Conservation (phyloP, 2,113 vertebrate genomes). For the Centrocercus urophasianus region DNA sequence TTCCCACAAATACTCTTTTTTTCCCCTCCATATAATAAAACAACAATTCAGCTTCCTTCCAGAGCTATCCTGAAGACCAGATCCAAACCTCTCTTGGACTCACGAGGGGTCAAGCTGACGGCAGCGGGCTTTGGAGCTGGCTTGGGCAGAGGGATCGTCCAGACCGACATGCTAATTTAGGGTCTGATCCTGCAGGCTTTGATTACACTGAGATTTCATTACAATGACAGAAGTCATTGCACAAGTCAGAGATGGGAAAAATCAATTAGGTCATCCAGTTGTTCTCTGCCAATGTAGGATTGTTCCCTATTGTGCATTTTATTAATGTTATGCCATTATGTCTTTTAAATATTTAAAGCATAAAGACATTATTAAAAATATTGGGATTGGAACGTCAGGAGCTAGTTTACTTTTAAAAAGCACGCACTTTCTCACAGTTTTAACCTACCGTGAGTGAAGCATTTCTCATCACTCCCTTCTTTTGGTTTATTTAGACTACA, state of each 20-base stretch:
- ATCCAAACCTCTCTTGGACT: neutral
- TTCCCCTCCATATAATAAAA: neutral
- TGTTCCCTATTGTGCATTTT: slow-evolving; percentile 26
- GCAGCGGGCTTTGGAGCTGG: slow-evolving; percentile 25
- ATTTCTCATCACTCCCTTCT: neutral
- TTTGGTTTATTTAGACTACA: neutral
- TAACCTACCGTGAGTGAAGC: neutral
- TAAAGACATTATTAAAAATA: neutral
- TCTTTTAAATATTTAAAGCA: neutral
- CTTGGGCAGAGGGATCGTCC: neutral
- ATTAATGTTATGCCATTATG: neutral
- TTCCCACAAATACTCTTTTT: neutral
- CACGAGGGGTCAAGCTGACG: slow-evolving; percentile 41
- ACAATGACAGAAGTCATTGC: slow-evolving; percentile 35
- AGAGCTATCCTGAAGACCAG: neutral
- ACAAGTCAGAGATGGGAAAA: slow-evolving; percentile 20
- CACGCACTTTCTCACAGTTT: neutral
- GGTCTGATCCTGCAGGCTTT: slow-evolving; percentile 33
- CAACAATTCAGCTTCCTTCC: neutral
- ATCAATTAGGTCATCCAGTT: slow-evolving; percentile 46
- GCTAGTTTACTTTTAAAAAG: neutral
- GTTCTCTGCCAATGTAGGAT: slow-evolving; percentile 17
- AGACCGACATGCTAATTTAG: slow-evolving; percentile 29
- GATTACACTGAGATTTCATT: slow-evolving; percentile 50
- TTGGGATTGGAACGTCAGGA: neutral